Evolutionary conservation across 2,888 invertebrate genomes (phyloP).

Genomic region (Nemotelus nigrinus): DNA sequence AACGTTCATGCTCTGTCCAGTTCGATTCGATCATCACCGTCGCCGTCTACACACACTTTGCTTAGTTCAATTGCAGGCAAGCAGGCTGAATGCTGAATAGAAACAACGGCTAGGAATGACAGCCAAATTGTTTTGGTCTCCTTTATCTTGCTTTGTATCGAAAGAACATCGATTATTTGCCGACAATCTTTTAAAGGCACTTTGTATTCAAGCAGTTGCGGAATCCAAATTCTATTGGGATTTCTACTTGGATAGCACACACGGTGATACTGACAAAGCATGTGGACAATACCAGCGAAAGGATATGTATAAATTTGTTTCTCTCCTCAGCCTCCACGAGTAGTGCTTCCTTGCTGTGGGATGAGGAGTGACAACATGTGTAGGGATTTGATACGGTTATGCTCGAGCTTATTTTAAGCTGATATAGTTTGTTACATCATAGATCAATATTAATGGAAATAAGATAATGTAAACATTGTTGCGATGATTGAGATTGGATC

Average conservation of each 20-base stretch:
- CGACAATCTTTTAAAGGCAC: conserved; percentile 47
- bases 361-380: conserved; percentile 23
- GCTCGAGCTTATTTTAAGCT: conserved; percentile 33
- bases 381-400: conserved; percentile 31
- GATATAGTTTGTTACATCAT: conserved; percentile 25
- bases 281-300: no score
- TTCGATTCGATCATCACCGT: not conserved
- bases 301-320: no score
- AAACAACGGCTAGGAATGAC: conserved; percentile 5
- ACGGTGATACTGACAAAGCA: not conserved
- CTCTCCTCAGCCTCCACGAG: no score
- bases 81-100: conserved; percentile 2
- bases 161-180: conserved; percentile 50
- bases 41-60: not conserved
- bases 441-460: conserved; percentile 42
- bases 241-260: not conserved
- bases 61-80: not conserved
- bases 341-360: no score
- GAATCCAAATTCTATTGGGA: conserved; percentile 36
- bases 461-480: conserved; percentile 41
- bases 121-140: conserved; percentile 38
- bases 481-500: conserved; percentile 36
- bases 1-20: not conserved
- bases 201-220: conserved; percentile 44
- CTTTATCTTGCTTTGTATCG: conserved; percentile 36